These are phyloP conservation scores for human (Homo sapiens) DNA, from an alignment of 2,113 vertebrate genomes.

Conservation along the genomic window DNA sequence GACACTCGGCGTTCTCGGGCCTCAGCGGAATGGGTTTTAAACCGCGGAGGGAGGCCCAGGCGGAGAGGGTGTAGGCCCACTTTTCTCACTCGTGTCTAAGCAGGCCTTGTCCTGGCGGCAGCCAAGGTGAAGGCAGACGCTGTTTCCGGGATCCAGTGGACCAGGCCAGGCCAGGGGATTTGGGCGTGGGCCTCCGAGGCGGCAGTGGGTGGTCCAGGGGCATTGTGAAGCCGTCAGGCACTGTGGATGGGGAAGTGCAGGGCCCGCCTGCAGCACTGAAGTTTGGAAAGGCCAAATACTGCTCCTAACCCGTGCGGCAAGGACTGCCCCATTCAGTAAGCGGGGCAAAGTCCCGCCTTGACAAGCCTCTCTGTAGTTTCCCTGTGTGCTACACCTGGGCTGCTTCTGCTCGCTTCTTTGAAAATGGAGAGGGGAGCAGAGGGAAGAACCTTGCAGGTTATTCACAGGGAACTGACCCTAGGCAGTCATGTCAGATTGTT, in stretches of 20 bases:
- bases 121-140: background rate
- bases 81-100: background rate
- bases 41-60: background rate
- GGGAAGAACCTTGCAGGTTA: background rate
- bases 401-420: background rate
- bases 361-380: background rate
- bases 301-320: no score
- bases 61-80: background rate
- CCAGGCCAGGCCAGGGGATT: background rate
- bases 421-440: background rate
- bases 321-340: background rate
- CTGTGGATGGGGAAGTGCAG: fast-evolving
- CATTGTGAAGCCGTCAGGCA: background rate
- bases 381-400: background rate
- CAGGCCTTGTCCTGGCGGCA: background rate
- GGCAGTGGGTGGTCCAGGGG: background rate
- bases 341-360: background rate
- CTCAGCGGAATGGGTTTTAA: background rate
- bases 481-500: background rate
- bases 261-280: background rate
- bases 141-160: background rate
- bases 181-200: fast-evolving
- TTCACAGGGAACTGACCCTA: background rate
- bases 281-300: background rate
- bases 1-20: background rate